Conservation (phyloP, 2,113 vertebrate species). For the Isichthys henryi region DNA sequence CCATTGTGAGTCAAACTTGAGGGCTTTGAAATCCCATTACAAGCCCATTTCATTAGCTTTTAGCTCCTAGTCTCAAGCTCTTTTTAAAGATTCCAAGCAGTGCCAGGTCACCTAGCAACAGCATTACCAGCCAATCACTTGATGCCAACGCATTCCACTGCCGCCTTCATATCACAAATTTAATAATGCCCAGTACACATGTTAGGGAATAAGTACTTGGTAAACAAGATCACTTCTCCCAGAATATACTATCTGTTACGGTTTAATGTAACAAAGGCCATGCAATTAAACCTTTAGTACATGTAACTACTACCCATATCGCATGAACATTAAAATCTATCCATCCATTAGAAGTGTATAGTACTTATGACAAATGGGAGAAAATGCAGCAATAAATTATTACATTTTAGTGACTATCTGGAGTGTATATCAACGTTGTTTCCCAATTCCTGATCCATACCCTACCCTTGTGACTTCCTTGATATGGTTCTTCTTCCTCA, state of each 20-base stretch:
- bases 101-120: slow-evolving; percentile 7
- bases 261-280: not conserved
- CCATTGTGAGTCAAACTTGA: slow-evolving; percentile 3
- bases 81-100: slow-evolving; percentile 3
- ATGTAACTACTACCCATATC: not conserved
- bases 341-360: not conserved
- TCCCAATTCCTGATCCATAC: not conserved
- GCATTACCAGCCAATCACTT: not conserved
- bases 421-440: not conserved
- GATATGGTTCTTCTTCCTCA: not conserved
- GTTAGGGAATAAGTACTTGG: not conserved
- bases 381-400: not conserved
- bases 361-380: not conserved
- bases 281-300: not conserved
- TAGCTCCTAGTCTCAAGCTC: slow-evolving; percentile 4
- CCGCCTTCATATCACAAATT: not conserved
- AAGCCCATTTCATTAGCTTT: not conserved
- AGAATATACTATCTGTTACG: not conserved
- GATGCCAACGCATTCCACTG: not conserved
- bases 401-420: not conserved
- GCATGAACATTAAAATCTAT: not conserved
- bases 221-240: not conserved
- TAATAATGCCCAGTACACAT: not conserved
- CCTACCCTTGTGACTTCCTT: not conserved
- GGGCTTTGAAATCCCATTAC: not conserved